These are phyloP conservation scores for Papilio protenor DNA, from an alignment of 2,888 invertebrate genomes.

Conservation along the genomic window DNA sequence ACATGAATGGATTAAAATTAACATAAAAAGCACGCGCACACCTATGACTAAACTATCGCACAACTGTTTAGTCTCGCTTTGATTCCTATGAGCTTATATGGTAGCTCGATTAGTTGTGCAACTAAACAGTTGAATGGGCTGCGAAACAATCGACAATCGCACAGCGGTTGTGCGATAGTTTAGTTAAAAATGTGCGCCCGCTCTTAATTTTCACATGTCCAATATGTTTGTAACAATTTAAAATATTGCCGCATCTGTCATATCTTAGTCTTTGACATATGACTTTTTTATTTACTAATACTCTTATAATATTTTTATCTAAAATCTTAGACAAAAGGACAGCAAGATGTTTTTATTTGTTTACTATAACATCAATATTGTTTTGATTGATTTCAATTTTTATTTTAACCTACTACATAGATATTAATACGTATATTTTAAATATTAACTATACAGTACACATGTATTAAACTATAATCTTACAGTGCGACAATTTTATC, in stretches of 20 bases:
- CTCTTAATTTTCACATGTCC: neutral
- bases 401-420: conserved; percentile 11
- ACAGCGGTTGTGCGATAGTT: too few relatives aligned
- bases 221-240: neutral
- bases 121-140: too few relatives aligned
- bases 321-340: conserved; percentile 37
- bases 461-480: conserved; percentile 37
- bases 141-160: too few relatives aligned
- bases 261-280: conserved; percentile 23
- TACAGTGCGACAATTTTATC: neutral
- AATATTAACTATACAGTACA: conserved; percentile 38
- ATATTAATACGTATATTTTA: conserved; percentile 31
- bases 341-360: conserved; percentile 36
- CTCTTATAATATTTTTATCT: conserved; percentile 25
- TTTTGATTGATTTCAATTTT: conserved; percentile 15
- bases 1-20: too few relatives aligned
- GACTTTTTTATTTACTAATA: neutral
- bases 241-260: neutral
- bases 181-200: too few relatives aligned
- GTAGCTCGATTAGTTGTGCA: too few relatives aligned
- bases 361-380: conserved; percentile 37
- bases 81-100: too few relatives aligned
- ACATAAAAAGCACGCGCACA: too few relatives aligned
- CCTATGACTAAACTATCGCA: too few relatives aligned
- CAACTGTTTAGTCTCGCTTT: too few relatives aligned